Evolutionary conservation across 1,140 invertebrate genomes (phyloP), one percentile per base, ranked within the genome.

Genomic region (Drosophila parvula): DNA sequence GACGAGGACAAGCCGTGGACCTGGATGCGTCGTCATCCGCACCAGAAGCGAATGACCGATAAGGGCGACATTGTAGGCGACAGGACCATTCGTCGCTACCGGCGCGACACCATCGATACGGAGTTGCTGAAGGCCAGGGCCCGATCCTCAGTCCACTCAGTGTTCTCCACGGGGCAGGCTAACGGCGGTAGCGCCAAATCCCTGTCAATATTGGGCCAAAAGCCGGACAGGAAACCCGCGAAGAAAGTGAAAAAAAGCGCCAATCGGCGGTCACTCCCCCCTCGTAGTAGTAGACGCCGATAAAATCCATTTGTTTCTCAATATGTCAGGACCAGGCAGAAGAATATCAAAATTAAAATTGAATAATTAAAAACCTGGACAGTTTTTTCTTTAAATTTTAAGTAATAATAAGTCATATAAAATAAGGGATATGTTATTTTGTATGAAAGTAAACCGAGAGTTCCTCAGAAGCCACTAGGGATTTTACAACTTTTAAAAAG

Each of bases 1-100:
- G 11, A 75, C 18, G 12, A 5, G 2, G 18, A 32, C 0, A 51
- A 75, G 4, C 38, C 61, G 0, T 58, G 59, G 55, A 83, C 75
- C 5, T 82, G 70, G 70, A 8, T 82, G n/a, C 60, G 79, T 9
- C 75, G 79, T 12, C 80, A 82, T 60, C 80, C 80, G 1, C 14
- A 28, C 0, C 41, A 57, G 10, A 4, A 0, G 27, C 14, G 47
- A 36, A 16, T 5, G 11, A 9, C 9, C 12, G 16, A 28, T 4
- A 9, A 2, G 0, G 18, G 36, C 0, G 0, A 10, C 0, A 16
- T 10, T 9, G n/a, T 63, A 11, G 12, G 8, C 11, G 7, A 18
- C 2, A 18, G 36, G 2, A 38, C 3, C 6, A 60, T 57, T 3
- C 22, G 7, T 16, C 77, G 78, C 4, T 80, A 80, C 14, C 61